These are phyloP conservation scores for Bombus vancouverensis DNA, from an alignment of 1,140 invertebrate species.

Conservation along the genomic window DNA sequence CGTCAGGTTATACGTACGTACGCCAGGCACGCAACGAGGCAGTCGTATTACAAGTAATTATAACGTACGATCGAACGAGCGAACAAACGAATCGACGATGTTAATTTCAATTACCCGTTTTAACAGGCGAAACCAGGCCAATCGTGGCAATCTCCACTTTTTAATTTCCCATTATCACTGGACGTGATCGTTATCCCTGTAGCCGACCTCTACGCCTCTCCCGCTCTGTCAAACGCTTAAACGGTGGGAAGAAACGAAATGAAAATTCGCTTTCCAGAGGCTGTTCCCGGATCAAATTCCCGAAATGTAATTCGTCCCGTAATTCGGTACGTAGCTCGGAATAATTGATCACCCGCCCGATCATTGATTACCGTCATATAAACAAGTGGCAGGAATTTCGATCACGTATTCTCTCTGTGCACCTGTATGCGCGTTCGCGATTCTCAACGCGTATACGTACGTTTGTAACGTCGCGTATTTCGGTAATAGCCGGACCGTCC, in stretches of 20 bases:
- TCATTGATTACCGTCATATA: constrained; percentile 60
- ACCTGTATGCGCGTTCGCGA: neutral
- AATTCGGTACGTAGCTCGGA: constrained; percentile 46
- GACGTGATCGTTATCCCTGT: constrained; percentile 27
- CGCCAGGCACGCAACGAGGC: too few relatives aligned
- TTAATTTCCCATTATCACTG: constrained; percentile 43
- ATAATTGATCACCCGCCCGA: constrained; percentile 54
- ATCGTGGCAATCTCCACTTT: constrained; percentile 16
- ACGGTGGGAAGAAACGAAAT: neutral
- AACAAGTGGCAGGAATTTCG: constrained; percentile 57
- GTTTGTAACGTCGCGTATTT: constrained; percentile 44
- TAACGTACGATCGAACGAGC: neutral
- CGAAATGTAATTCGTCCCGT: constrained; percentile 33
- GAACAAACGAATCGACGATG: constrained; percentile 6
- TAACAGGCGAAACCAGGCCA: neutral
- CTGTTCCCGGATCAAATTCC: constrained; percentile 17
- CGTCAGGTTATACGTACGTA: neutral
- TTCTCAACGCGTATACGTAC: neutral
- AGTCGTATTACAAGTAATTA: neutral
- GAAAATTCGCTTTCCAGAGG: neutral
- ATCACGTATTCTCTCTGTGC: constrained; percentile 53
- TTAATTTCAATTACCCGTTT: constrained; percentile 35
- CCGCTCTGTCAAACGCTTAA: neutral
- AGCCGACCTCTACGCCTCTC: neutral
- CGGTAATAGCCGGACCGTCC: constrained; percentile 1